Conservation (phyloP, 2,888 invertebrate genomes). For the Limulus polyphemus region DNA sequence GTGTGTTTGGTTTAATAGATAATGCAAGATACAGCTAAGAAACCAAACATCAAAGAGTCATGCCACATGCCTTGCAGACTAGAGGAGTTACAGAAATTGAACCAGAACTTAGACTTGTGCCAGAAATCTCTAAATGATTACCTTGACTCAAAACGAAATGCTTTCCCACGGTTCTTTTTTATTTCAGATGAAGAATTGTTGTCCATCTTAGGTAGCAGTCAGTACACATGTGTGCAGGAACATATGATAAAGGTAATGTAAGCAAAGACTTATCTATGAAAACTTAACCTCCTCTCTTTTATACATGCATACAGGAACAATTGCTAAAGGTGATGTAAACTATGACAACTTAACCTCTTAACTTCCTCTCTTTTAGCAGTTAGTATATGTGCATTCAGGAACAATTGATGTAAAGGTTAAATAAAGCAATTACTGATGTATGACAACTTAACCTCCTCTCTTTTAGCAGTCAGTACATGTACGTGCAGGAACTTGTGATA, state of each 20-base stretch:
- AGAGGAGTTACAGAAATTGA: slow-evolving; percentile 58
- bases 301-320: too few species aligned
- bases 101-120: slow-evolving; percentile 65
- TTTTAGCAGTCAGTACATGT: too few species aligned
- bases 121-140: slow-evolving; percentile 54
- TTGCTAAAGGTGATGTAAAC: too few species aligned
- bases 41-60: slow-evolving; percentile 62
- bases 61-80: slow-evolving; percentile 61
- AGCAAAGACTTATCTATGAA: too few species aligned
- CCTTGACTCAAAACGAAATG: slow-evolving; percentile 69
- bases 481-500: too few species aligned
- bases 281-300: too few species aligned
- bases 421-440: too few species aligned
- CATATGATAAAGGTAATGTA: slow-evolving; percentile 70
- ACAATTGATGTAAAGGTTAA: too few species aligned
- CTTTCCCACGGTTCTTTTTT: slow-evolving; percentile 85
- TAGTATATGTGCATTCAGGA: too few species aligned
- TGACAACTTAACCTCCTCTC: too few species aligned
- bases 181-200: slow-evolving; percentile 85
- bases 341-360: too few species aligned
- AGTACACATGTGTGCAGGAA: slow-evolving; percentile 71
- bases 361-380: too few species aligned
- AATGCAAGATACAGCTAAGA: slow-evolving; percentile 70
- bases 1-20: slow-evolving; percentile 43
- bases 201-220: slow-evolving; percentile 73